A percentile compares a stretch with the other conserved stretches of the same genome.
Evolutionary conservation across 2,888 invertebrate species (phyloP).

Genomic region (Limnephilus auricula): DNA sequence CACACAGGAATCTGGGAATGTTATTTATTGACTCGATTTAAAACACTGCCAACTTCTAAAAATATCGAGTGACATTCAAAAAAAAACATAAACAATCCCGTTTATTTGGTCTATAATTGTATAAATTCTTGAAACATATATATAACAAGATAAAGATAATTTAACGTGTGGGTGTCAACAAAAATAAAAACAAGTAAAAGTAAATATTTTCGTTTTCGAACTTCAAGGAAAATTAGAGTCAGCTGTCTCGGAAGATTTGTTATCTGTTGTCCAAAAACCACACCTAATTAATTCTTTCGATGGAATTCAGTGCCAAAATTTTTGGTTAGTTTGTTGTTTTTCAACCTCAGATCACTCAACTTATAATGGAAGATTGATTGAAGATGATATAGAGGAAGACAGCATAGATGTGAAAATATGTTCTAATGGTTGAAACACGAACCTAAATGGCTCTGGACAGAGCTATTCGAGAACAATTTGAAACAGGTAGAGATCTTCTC

Average conservation of each 20-base stretch:
- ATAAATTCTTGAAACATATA: neutral
- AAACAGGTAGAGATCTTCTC: too few species aligned
- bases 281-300: neutral
- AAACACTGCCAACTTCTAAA: constrained; percentile 2
- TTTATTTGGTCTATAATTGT: neutral
- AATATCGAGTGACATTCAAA: neutral
- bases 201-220: neutral
- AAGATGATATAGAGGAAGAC: too few species aligned
- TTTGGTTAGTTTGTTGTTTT: neutral
- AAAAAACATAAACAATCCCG: neutral
- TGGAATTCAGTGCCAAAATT: neutral
- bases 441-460: too few species aligned
- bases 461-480: too few species aligned
- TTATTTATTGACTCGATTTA: neutral
- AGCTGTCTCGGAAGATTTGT: neutral
- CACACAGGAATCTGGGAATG: neutral
- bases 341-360: neutral
- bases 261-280: neutral
- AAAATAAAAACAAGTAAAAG: neutral
- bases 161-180: neutral
- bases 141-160: neutral
- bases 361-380: too few species aligned
- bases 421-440: too few species aligned
- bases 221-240: neutral
- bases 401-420: too few species aligned